A percentile compares a stretch with the other conserved stretches of the same genome.
Conservation (phyloP, 1,140 invertebrate genomes). For the Zaprionus tsacasi region DNA sequence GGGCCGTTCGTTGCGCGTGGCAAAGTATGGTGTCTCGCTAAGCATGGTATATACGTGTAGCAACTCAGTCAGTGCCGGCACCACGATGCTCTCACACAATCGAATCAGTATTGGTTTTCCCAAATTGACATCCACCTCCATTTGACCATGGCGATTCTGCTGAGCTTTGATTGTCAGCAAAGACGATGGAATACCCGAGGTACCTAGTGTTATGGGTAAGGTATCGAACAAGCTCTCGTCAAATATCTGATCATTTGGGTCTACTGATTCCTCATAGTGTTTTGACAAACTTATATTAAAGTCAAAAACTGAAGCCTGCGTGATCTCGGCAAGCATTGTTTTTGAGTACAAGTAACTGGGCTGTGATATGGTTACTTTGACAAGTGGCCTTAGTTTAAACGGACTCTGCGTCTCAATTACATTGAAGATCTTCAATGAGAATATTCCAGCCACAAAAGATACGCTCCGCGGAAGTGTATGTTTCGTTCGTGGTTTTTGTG, state of each 20-base stretch:
- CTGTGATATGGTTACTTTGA: slow-evolving; percentile 66
- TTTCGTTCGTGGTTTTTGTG: neutral
- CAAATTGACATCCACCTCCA: slow-evolving; percentile 66
- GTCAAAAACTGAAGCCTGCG: slow-evolving; percentile 72
- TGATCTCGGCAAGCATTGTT: slow-evolving; percentile 49
- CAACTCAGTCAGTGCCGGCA: slow-evolving; percentile 50
- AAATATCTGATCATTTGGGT: slow-evolving; percentile 21
- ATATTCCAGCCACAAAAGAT: slow-evolving; percentile 76
- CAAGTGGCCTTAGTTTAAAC: slow-evolving; percentile 42
- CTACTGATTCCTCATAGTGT: neutral
- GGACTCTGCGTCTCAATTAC: slow-evolving; percentile 36
- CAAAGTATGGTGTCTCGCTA: slow-evolving; percentile 58
- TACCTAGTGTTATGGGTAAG: slow-evolving; percentile 57
- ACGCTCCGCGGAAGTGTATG: slow-evolving; percentile 62
- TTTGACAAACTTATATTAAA: slow-evolving; percentile 55
- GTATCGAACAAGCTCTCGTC: slow-evolving; percentile 67
- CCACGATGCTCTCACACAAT: slow-evolving; percentile 52
- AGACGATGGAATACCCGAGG: slow-evolving; percentile 73
- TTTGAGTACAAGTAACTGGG: slow-evolving; percentile 74
- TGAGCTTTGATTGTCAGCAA: slow-evolving; percentile 60
- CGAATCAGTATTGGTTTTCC: slow-evolving; percentile 62
- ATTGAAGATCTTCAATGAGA: slow-evolving; percentile 68
- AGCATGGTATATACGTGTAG: slow-evolving; percentile 60
- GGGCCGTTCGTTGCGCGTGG: slow-evolving; percentile 41
- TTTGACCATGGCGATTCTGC: slow-evolving; percentile 49